Base-by-base conservation (phyloP, 1,140 invertebrate genomes). In the Apis dorsata region DNA sequence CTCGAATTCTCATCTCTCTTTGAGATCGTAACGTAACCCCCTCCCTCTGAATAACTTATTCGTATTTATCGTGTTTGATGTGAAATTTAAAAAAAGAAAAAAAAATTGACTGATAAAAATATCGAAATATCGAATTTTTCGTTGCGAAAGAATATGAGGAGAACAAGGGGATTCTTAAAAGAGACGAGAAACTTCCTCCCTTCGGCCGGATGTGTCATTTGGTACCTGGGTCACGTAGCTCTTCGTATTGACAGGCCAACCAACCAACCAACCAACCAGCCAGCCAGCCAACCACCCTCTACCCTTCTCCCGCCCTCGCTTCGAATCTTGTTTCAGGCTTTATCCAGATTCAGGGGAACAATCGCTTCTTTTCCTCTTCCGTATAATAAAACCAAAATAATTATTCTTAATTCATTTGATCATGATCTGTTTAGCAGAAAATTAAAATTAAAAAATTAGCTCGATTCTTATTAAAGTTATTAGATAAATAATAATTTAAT, bases 161-260 rank as follows among this genome's bases (percentile, higher is more conserved):
- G 78, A 87, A 86, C 81, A 53, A 51, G 71, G 59, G 80, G 84
- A 44, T 84, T 79, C 68, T 69, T 44, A 49, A 80, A 85, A 88
- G 81, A 74, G 80, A 75, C 65, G 77, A 79, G 76, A 69, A 65
- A 66, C 21, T 75, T 78, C 79, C 81, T 83, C 88, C 88, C 79
- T 87, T 75, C 85, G 71, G 72, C 78, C 84, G 87, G 79, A 86
- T 90, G 66, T 90, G 89, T 90, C 91, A 91, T 87, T 92, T 92
- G 87, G 91, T 92, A 92, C 90, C 92, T 92, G 90, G 79, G 91
- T 92, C 92, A 92, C 92, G 92, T 92, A 92, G 85, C 91, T 91
- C 88, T 91, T 92, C 89, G 92, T 92, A 92, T 92, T 92, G 92
- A 92, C 92, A 92, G 90, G 90, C 91, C 90, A 90, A 90, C 89